These are phyloP conservation scores for Stegana nigrithorax DNA, from an alignment of 2,888 invertebrate genomes.

Conservation along the genomic window DNA sequence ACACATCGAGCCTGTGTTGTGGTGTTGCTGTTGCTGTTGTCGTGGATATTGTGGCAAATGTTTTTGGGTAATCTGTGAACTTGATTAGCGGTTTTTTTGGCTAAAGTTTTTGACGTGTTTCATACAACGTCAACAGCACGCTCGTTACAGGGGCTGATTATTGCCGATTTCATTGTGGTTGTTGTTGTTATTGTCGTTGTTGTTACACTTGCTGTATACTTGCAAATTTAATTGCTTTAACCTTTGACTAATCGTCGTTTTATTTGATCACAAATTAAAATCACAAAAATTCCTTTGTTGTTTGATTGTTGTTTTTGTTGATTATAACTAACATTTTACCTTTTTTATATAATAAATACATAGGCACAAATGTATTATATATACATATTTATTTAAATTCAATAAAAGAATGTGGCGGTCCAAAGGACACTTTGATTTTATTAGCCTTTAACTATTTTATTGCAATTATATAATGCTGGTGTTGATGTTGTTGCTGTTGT, in stretches of 20 bases:
- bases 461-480: constrained; percentile 11
- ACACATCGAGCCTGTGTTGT: no score
- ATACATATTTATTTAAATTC: no score
- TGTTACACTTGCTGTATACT: constrained; percentile 33
- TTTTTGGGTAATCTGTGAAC: constrained; percentile 49
- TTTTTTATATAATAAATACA: neutral
- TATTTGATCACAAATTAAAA: no score
- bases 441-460: constrained; percentile 37
- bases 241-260: constrained; percentile 14
- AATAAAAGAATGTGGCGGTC: constrained; percentile 19
- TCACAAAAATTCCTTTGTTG: neutral
- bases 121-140: constrained; percentile 9
- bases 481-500: constrained; percentile 26
- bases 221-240: neutral
- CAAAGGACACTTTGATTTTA: constrained; percentile 27
- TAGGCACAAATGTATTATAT: no score
- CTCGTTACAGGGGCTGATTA: constrained; percentile 33
- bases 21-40: constrained; percentile 4
- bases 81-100: constrained; percentile 65
- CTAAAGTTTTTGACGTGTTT: constrained; percentile 52
- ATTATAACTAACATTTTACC: no score
- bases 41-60: constrained; percentile 19
- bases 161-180: constrained; percentile 25
- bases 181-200: constrained; percentile 12
- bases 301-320: constrained; percentile 3